phyloP scores from a whole-genome alignment of 2,113 vertebrate species.

The Anarrhichthys ocellatus region DNA sequence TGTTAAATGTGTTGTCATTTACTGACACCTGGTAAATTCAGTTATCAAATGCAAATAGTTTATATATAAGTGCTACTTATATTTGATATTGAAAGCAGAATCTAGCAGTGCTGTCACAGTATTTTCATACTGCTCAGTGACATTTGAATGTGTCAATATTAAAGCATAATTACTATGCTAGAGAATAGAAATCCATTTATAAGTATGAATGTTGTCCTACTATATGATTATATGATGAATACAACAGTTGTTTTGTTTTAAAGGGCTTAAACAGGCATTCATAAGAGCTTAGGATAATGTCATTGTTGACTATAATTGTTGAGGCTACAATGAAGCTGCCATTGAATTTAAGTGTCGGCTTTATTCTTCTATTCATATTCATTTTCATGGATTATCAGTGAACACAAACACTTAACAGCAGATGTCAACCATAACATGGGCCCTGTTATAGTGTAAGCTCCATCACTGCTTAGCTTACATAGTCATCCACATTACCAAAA shows the following conservation, averaged over 20 bases:
- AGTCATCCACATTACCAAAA: conserved; percentile 1
- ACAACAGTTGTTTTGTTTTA: background rate
- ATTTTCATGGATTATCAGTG: background rate
- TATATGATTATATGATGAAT: background rate
- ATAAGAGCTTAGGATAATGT: conserved; percentile 4
- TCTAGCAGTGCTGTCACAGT: background rate
- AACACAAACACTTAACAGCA: background rate
- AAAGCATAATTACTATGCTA: background rate
- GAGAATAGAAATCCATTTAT: background rate
- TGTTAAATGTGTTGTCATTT: background rate
- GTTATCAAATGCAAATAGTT: background rate
- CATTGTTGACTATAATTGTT: background rate
- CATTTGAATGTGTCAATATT: background rate
- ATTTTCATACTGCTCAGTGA: background rate
- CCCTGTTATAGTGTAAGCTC: conserved; percentile 13
- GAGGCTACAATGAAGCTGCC: background rate
- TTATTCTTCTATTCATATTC: background rate
- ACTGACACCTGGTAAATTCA: background rate
- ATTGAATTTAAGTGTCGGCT: conserved; percentile 2
- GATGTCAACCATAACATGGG: background rate
- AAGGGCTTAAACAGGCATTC: background rate
- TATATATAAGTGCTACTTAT: background rate
- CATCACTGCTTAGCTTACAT: background rate
- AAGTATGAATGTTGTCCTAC: background rate
- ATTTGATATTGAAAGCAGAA: background rate